Evolutionary conservation across 2,888 invertebrate genomes (phyloP).

Genomic region (Scaeva pyrastri): DNA sequence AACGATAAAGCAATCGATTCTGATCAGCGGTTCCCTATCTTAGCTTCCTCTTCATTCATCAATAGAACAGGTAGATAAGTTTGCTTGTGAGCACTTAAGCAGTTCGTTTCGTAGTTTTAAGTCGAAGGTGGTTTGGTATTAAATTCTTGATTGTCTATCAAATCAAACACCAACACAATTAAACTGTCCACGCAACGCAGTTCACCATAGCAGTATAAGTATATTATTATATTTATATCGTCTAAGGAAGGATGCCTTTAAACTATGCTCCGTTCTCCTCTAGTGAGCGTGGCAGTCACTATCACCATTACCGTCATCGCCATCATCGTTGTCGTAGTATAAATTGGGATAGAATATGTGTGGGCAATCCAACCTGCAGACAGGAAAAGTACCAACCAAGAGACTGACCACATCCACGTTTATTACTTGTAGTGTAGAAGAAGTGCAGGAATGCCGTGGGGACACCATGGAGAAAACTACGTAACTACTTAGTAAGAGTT

Average conservation of each 20-base stretch:
- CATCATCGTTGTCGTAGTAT: slow-evolving; percentile 38
- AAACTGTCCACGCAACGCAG: slow-evolving; percentile 43
- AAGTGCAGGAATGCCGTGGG: slow-evolving; percentile 53
- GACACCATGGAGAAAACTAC: slow-evolving; percentile 38
- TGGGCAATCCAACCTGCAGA: slow-evolving; percentile 51
- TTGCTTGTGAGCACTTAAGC: slow-evolving; percentile 19
- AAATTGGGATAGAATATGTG: slow-evolving; percentile 71
- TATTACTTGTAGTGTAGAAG: slow-evolving; percentile 5
- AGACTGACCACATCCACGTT: slow-evolving; percentile 6
- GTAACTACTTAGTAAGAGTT: slow-evolving; percentile 32
- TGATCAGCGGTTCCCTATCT: slow-evolving; percentile 46
- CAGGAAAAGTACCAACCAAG: slow-evolving; percentile 49
- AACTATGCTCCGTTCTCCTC: slow-evolving; percentile 15
- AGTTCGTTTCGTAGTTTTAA: not conserved
- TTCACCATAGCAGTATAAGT: slow-evolving; percentile 47
- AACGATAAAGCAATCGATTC: slow-evolving; percentile 48
- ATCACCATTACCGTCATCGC: slow-evolving; percentile 5
- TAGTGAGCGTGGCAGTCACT: not conserved
- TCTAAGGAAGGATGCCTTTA: slow-evolving; percentile 56
- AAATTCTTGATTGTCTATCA: slow-evolving; percentile 8
- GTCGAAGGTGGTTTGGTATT: slow-evolving; percentile 1
- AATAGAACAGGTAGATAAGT: slow-evolving; percentile 63
- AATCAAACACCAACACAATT: slow-evolving; percentile 44
- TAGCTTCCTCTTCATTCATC: slow-evolving; percentile 65
- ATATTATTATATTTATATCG: slow-evolving; percentile 65